Conservation (phyloP, 2,797 vertebrate species). For the Pipistrellus kuhlii region DNA sequence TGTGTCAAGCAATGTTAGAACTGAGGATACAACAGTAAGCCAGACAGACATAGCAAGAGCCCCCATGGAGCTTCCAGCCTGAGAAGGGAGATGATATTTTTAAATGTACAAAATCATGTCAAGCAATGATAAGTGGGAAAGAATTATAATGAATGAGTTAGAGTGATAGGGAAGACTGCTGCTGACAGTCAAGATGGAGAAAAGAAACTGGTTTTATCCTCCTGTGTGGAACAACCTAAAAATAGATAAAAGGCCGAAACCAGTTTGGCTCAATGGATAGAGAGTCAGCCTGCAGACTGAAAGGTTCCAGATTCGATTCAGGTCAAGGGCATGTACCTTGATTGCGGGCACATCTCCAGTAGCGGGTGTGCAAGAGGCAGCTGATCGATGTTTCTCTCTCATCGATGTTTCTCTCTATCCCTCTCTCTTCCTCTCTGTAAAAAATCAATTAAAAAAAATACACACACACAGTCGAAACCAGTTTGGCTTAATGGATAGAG, state of each 20-base stretch:
- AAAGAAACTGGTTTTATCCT: background rate
- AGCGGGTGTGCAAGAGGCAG: too few relatives aligned
- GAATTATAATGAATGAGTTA: background rate
- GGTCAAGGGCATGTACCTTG: too few relatives aligned
- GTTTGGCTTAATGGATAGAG: too few relatives aligned
- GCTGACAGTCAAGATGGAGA: background rate
- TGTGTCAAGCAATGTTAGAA: background rate
- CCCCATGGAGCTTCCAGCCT: background rate
- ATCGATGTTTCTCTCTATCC: too few relatives aligned
- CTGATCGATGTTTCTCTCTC: too few relatives aligned
- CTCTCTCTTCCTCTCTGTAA: too few relatives aligned
- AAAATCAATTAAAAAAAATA: too few relatives aligned
- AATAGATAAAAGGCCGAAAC: background rate
- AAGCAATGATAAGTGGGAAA: background rate
- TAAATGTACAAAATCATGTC: background rate
- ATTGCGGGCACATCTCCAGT: too few relatives aligned
- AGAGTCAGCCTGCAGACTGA: too few relatives aligned
- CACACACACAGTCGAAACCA: too few relatives aligned
- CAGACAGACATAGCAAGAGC: background rate
- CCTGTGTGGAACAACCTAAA: background rate
- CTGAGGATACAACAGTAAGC: background rate
- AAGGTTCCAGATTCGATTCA: too few relatives aligned
- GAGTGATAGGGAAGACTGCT: background rate
- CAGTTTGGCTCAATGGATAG: too few relatives aligned
- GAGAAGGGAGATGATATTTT: background rate